Evolutionary conservation across 35 echinoderm and acorn worm species (phyloP).

Genomic region (Acanthaster planci): DNA sequence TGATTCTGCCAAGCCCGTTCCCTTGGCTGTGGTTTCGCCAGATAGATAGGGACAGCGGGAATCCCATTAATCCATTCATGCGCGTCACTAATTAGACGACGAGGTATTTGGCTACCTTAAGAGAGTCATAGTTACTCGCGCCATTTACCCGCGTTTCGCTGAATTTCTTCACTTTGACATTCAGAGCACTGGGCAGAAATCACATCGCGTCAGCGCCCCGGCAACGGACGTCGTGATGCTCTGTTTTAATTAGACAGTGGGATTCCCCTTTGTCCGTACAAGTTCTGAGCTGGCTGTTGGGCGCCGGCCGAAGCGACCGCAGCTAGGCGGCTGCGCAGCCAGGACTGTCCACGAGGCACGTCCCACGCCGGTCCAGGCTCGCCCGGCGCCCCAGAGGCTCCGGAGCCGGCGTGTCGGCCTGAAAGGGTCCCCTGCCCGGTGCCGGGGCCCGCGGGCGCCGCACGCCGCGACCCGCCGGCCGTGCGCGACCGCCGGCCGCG

Average conservation of each 20-base stretch:
- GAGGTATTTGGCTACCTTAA: constrained; percentile 57
- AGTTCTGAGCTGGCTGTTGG: constrained; percentile 93
- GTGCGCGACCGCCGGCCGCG: too few species aligned
- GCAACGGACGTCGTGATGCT: constrained; percentile 89
- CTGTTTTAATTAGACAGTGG: too few species aligned
- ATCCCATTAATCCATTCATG: too few species aligned
- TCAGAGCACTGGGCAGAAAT: constrained; percentile 92
- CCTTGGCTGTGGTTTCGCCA: constrained; percentile 80
- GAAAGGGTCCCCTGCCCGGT: too few species aligned
- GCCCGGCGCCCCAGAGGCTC: too few species aligned
- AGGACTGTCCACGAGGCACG: constrained; percentile 63
- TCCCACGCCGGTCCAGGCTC: constrained; percentile 41
- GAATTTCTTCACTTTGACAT: constrained; percentile 94
- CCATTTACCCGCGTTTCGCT: constrained; percentile 74
- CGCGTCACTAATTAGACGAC: too few species aligned
- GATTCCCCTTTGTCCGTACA: constrained; percentile 97
- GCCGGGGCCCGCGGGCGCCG: too few species aligned
- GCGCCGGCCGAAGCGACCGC: constrained; percentile 70
- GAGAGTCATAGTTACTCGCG: too few species aligned
- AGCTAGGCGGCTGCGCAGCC: constrained; percentile 71
- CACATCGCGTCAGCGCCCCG: too few species aligned
- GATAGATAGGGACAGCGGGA: constrained; percentile 80
- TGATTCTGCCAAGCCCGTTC: constrained; percentile 87
- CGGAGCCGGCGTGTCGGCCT: too few species aligned
- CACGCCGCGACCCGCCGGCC: too few species aligned